Base-by-base conservation (phyloP, 2,888 invertebrate genomes). In the Crocallis elinguaria region DNA sequence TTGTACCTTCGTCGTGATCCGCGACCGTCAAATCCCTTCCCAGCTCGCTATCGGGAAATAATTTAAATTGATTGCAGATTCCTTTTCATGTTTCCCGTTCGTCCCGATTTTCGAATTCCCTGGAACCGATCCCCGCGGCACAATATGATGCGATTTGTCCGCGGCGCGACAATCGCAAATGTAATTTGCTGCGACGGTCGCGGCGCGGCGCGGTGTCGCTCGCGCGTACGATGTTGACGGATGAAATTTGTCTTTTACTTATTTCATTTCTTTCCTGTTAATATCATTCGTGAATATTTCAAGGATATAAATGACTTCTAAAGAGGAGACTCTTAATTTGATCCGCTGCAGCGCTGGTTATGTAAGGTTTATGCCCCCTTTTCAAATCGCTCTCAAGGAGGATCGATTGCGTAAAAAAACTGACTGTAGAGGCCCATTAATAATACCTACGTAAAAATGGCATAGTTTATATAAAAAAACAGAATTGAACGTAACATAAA, bases 141-240 rank as follows among this genome's bases (percentile, higher is more conserved):
- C 33, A 25, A 14, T 19, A 7, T 25, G 6, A 44, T 25, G 35
- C 35, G 25, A 33, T 32, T 32, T 33, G 16, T 30, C 1, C 19
- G 21, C 42, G 14, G 33, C 17, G 41, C 41, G 29, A 29, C 39
- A 27, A 41, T 17, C 29, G 42, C 33, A 43, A 33, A 43, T 43
- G 16, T 33, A 35, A 43, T 43, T 42, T 42, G 30, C 16, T 16
- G 25, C 19, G 32, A 41, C 14, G 39, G 36, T 25, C 36, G 17
- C 44, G 36, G 27, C 21, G 19, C 17, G 43, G 7, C 13, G 9
- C 12, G 3, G 8, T 13, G 36, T 17, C 35, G 25, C 11, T 17
- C 23, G 36, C 17, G 36, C n/a, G 32, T 9, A 13, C 17, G 21
- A n/a, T 19, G n/a, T 21, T 23, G 36, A 36, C 21, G 14, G 23